Evolutionary conservation across 2,113 vertebrate species (phyloP).

Genomic region (Myodes glareolus): DNA sequence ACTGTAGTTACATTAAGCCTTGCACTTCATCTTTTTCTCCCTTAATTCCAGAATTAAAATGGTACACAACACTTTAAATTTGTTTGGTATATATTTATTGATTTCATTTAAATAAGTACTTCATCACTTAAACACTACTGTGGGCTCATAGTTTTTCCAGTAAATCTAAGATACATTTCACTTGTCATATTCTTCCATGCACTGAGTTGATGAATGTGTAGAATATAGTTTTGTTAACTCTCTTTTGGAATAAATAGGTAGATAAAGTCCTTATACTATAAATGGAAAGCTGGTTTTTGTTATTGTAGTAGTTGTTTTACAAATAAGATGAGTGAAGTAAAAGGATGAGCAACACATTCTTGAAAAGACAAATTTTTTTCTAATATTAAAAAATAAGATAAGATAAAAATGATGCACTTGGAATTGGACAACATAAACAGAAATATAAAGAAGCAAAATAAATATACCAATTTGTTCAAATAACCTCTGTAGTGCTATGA

Average conservation of each 20-base stretch:
- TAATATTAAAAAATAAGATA: not conserved
- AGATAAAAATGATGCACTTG: not conserved
- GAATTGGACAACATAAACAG: not conserved
- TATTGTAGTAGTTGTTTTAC: conserved; percentile 84
- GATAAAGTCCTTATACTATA: not conserved
- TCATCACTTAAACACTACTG: not conserved
- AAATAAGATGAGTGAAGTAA: conserved; percentile 85
- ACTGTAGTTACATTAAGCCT: not conserved
- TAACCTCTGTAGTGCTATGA: not conserved
- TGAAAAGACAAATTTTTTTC: conserved; percentile 70
- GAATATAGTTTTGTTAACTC: not conserved
- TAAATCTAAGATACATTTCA: not conserved
- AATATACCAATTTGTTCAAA: not conserved
- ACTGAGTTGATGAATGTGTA: not conserved
- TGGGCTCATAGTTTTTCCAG: not conserved
- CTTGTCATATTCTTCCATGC: not conserved
- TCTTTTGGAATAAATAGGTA: not conserved
- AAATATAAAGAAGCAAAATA: not conserved
- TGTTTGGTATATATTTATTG: not conserved
- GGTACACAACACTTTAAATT: not conserved
- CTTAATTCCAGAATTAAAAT: not conserved
- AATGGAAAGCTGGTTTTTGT: conserved; percentile 60
- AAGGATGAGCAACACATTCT: conserved; percentile 87
- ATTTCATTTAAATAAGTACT: not conserved
- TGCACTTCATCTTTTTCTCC: not conserved